These are phyloP conservation scores for Neoascia interrupta DNA, from an alignment of 2,888 invertebrate genomes.

Conservation along the genomic window DNA sequence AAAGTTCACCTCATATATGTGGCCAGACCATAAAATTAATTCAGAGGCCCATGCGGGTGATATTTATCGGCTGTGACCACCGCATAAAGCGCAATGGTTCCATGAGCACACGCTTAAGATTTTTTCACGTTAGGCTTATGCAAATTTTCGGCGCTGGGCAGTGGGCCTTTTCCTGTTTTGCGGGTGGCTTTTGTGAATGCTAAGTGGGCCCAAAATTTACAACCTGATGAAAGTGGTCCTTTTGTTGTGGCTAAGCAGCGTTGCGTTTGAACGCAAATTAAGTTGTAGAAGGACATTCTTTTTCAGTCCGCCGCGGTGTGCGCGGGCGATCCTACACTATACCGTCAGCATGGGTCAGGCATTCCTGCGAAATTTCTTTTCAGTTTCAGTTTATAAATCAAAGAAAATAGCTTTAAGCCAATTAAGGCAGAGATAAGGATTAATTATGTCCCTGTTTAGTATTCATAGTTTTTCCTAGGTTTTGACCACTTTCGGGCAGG, in stretches of 20 bases:
- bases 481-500: constrained; percentile 9
- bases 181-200: constrained; percentile 29
- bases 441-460: constrained; percentile 71
- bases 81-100: constrained; percentile 74
- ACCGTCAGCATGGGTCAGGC: background rate
- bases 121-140: constrained; percentile 67
- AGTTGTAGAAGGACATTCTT: constrained; percentile 58
- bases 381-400: constrained; percentile 70
- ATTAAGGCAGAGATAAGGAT: constrained; percentile 74
- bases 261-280: constrained; percentile 36
- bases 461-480: constrained; percentile 62
- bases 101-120: constrained; percentile 71
- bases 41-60: constrained; percentile 54
- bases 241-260: constrained; percentile 50
- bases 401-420: constrained; percentile 71
- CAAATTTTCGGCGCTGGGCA: constrained; percentile 28
- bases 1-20: constrained; percentile 44
- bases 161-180: constrained; percentile 59
- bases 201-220: constrained; percentile 58
- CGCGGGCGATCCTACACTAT: too few relatives aligned
- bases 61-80: constrained; percentile 70
- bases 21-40: constrained; percentile 66
- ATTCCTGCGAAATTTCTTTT: constrained; percentile 62
- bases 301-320: background rate
- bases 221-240: constrained; percentile 69